Conservation (phyloP, 2,888 invertebrate species). For the Tryphoninae sp. region DNA sequence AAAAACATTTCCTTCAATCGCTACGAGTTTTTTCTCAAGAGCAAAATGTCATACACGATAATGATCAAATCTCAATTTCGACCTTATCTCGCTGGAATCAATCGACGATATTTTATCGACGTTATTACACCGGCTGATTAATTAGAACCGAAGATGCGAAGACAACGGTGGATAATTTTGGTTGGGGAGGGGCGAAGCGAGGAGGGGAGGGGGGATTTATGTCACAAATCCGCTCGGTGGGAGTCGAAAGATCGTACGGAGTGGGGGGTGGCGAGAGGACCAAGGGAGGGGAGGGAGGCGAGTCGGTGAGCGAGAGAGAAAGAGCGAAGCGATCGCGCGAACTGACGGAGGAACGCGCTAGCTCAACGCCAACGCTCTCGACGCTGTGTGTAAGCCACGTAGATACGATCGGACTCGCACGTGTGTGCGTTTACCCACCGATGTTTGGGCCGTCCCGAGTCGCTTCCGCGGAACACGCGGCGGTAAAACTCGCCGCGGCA, state of each 20-base stretch:
- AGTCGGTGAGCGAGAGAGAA: slow-evolving; percentile 14
- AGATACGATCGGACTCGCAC: slow-evolving; percentile 15
- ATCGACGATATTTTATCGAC: background rate
- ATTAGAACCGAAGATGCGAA: slow-evolving; percentile 17
- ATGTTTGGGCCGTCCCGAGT: slow-evolving; percentile 76
- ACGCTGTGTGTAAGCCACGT: slow-evolving; percentile 4
- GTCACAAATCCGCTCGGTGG: slow-evolving; percentile 12
- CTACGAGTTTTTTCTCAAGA: no score
- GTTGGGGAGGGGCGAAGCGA: background rate
- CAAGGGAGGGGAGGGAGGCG: slow-evolving; percentile 27
- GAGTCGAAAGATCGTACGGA: slow-evolving; percentile 31
- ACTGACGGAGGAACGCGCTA: slow-evolving; percentile 42
- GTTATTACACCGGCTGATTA: background rate
- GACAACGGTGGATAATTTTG: background rate
- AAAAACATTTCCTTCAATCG: no score
- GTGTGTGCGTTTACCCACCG: slow-evolving; percentile 47
- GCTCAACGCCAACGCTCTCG: slow-evolving; percentile 32
- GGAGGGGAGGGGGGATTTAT: background rate
- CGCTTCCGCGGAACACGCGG: slow-evolving; percentile 78
- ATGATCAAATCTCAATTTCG: no score
- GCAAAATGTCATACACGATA: no score
- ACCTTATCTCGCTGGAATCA: no score
- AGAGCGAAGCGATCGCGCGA: slow-evolving; percentile 44
- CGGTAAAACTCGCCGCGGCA: slow-evolving; percentile 74
- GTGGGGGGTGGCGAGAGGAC: slow-evolving; percentile 14